Evolutionary conservation across 2,113 vertebrate species (phyloP), one percentile per base, ranked within the genome.

Genomic region (Hyperopisus bebe): DNA sequence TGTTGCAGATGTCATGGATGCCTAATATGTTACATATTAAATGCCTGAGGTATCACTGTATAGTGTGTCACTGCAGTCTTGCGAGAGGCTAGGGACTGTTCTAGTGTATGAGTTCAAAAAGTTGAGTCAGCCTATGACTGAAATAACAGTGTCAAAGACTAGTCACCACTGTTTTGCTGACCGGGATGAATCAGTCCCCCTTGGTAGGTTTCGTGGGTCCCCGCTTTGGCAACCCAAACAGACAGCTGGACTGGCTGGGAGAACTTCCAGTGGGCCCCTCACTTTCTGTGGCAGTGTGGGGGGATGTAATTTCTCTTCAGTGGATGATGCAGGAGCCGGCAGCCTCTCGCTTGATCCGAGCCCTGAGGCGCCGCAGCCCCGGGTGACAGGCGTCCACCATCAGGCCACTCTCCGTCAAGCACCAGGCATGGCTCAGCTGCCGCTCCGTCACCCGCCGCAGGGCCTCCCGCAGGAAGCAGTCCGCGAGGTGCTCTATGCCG

Each of bases 321-420:
- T 98, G 97, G 53, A 99, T 94, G 13, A 93, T 96, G 88, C 98
- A 99, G 51, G 96, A 93, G 90, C 96, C 94, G 0, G 95, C 93
- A 0, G 92, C 94, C 90, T 97, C 97, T 53, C 96, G 94, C 88
- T 94, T 98, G 70, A 98, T 93, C 48, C 92, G 97, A 0, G 94
- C 62, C 91, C 93, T 97, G 89, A 99, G 95, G 88, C 94, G 97
- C 82, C 95, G 97, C 0, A 99, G 96, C 83, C 97, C 96, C 0
- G 93, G 0, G 31, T 96, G 96, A 50, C 93, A 92, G 2, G 92
- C 90, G 84, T 97, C 96, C 88, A 98, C 92, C 48, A 93, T 89
- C 0, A 99, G 95, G 66, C 98, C 98, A 0, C 89, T 95, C 90
- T 97, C 96, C 0, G 94, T 94, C 2, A 96, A 92, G 0, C 91